Base-by-base conservation (phyloP, 2,797 vertebrate genomes). In the Hydrocynus forskahlii region DNA sequence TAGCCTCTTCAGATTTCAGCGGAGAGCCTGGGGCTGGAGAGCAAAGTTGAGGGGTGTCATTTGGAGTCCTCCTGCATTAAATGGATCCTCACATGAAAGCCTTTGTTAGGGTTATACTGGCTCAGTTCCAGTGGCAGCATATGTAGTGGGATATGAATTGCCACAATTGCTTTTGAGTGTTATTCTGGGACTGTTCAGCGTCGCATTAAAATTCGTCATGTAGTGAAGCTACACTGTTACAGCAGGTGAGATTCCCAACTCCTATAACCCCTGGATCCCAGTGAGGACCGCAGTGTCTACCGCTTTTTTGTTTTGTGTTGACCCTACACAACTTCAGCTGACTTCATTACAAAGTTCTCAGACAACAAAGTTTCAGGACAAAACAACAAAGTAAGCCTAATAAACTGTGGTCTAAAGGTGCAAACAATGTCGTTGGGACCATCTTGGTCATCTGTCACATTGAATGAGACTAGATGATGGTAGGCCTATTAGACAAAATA, bases 1-100 rank as follows among this genome's bases (percentile, higher is more conserved):
- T 71, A 71, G 66, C 40, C 77, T 70, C 77, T 79, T 62, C 67
- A 79, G 54, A 70, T 38, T 54, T 78, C 38, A 78, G 29, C 38
- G 17, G 40, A 59, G 23, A 48, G 40, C 21, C 17, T 6, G 6
- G 54, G 19, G 45, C 71, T 62, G 77, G 55, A 45, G 59, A 63
- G 59, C 35, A 54, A 62, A 63, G 78, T 72, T 78, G 54, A 78
- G 70, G 66, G 55, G 54, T 69, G 40, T 78, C 52, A 40, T 79
- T 59, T 19, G 40, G 40, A 70, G 72, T 60, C 55, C 72, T 74
- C 7, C 0, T 60, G 54, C 43, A 60, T 74, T 74, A 60, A 60
- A 60, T 60, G 72, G 72, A 21, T 23, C 35, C 60, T 17, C 52
- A 23, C 14, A 29, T 8, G 25, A 40, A 38, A 6, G 23, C 35